A percentile compares a stretch with the other conserved stretches of the same genome.
phyloP scores from a whole-genome alignment of 2,113 vertebrate genomes.

The human region GRCh38 chr1:31333501-31334000 shows the following conservation, averaged over 20 bases:
- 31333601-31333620: background rate
- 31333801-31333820: background rate
- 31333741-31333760: background rate
- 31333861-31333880: slow-evolving; percentile 40
- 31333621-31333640: background rate
- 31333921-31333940: background rate
- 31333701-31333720: background rate
- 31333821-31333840: slow-evolving; percentile 4
- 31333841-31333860: background rate
- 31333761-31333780: background rate
- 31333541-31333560: too few relatives aligned
- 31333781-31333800: slow-evolving; percentile 12
- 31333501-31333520: too few relatives aligned
- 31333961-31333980: background rate
- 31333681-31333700: background rate
- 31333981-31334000: slow-evolving; percentile 9
- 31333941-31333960: background rate
- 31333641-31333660: background rate
- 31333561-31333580: background rate
- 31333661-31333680: background rate
- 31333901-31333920: background rate
- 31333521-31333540: too few relatives aligned
- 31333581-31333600: background rate
- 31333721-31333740: background rate
- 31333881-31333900: background rate